Base-by-base conservation (phyloP, 2,797 vertebrate genomes). In the Xenopus petersii region DNA sequence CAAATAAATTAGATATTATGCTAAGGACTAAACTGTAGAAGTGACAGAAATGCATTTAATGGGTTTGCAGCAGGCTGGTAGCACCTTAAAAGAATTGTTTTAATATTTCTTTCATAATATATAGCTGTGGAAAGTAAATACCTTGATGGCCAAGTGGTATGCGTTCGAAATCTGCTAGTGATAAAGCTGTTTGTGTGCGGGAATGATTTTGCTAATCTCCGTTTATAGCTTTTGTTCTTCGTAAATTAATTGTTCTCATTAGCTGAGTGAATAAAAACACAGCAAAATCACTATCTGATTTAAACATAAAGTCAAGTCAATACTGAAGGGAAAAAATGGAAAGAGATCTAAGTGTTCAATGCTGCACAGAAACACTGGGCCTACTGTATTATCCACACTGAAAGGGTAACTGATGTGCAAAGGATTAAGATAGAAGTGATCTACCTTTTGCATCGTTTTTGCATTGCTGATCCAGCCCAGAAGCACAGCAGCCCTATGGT, bases 201-300 rank as follows among this genome's bases (percentile, higher is more conserved):
- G 36, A 42, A 42, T 42, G 36, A 42, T 42, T 42, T 42, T 42
- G 36, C 36, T 42, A 42, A 42, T 42, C 36, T 42, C 36, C 36
- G 36, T 42, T 42, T 42, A 42, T 42, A 42, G 36, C 36, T 42
- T 42, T 42, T 42, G 36, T 42, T 42, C 36, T 42, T 42, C 62
- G 56, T 56, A 67, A 72, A 71, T 67, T n/a, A 72, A 77, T 77
- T 54, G 75, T 56, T 62, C 64, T 77, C 63, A 77, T 77, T 71
- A 77, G 70, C 64, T 47, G 47, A 66, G 64, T 70, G 60, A 60
- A 77, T 71, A 71, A 76, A 70, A 51, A 36, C 51, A 47, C 24
- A 62, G 64, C 48, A 67, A 69, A 77, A 77, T 67, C n/a, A 55
- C n/a, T 54, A 63, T 72, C 42, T 67, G 56, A 77, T 77, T 67